Percentiles rank a stretch among this genome's conserved stretches.
phyloP scores from a whole-genome alignment of 2,113 vertebrate genomes.

The Notothenia coriiceps region DNA sequence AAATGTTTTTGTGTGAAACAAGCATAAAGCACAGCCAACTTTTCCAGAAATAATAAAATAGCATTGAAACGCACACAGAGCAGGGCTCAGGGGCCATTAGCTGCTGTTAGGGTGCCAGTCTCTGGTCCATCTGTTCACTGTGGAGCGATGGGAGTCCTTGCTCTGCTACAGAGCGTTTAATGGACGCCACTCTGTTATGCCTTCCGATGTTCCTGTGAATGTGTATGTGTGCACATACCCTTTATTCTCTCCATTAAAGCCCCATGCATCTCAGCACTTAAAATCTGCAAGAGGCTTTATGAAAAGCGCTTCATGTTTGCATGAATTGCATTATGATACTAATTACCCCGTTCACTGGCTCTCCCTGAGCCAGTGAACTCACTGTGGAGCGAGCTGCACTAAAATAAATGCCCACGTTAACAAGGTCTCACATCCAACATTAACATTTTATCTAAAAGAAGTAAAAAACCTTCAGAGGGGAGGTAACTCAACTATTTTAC shows the following conservation, averaged over 20 bases:
- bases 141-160: constrained; percentile 11
- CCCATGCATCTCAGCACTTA: constrained; percentile 14
- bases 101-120: constrained; percentile 6
- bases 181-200: constrained; percentile 14
- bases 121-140: constrained; percentile 37
- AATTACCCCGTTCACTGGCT: constrained; percentile 32
- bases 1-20: background rate
- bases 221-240: background rate
- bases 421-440: constrained; percentile 15
- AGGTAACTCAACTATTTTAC: background rate
- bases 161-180: constrained; percentile 20
- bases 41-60: background rate
- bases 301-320: constrained; percentile 23
- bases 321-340: constrained; percentile 48
- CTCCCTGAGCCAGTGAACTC: background rate
- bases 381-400: background rate
- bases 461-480: background rate
- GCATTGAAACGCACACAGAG: background rate
- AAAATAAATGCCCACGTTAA: background rate
- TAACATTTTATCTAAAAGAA: constrained; percentile 1
- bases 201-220: constrained; percentile 15
- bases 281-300: constrained; percentile 21
- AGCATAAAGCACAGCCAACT: background rate
- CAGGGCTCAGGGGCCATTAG: background rate
- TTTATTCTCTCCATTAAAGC: constrained; percentile 25